Base-by-base conservation (phyloP, 2,888 invertebrate species). In the Malthinus seriepunctatus region DNA sequence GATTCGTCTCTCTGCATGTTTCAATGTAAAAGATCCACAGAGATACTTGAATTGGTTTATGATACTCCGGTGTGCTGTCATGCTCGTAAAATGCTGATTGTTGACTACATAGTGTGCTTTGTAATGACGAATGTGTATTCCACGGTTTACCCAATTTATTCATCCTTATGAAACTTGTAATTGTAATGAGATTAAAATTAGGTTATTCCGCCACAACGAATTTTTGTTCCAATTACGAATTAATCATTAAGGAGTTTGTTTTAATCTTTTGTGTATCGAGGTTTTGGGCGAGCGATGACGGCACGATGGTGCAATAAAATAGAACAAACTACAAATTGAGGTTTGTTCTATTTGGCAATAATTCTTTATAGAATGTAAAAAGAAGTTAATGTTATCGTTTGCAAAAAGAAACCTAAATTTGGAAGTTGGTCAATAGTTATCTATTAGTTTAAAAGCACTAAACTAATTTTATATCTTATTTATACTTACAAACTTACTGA, bases 31-130 rank as follows among this genome's bases (percentile, higher is more conserved):
- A 65, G 71, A 69, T 64, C 67, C 60, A 66, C 63, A 60, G 65
- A 66, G 65, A 49, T 53, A 50, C 52, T 63, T 68, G 67, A 75
- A 76, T 75, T 73, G 76, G 71, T 76, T 76, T 76, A 76, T 71
- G 69, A 71, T 68, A 69, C 75, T 73, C 75, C 63, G 58, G 75
- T 69, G 76, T 71, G 73, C 70, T 69, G 73, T 74, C 73, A 62
- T 64, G 70, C 70, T 74, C 76, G 75, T 76, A 75, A 76, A 76
- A 75, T 72, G 75, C 71, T 76, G 76, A 76, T 75, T 76, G 76
- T 73, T 70, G 75, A 73, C 74, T 70, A 70, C 64, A 67, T 69
- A 67, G 69, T 73, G 69, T 66, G 69, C 69, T 66, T 64, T 47
- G 69, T 67, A 68, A 73, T 74, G 74, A 74, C 71, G 74, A 73